Conservation (phyloP, 2,797 vertebrate genomes). For the Rhinoraja longicauda region DNA sequence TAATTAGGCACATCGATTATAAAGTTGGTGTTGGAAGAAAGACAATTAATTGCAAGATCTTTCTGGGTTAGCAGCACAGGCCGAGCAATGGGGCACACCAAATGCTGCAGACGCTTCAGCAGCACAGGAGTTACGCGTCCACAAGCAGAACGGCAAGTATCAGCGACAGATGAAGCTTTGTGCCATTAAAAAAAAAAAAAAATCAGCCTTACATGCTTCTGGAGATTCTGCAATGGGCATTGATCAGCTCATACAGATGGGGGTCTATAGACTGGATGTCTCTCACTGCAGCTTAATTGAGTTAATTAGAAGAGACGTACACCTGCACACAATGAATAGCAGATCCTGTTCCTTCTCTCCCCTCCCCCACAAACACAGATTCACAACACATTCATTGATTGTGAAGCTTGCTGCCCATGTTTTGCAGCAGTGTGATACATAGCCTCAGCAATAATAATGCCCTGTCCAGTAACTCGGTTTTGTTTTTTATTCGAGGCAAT, state of each 20-base stretch:
- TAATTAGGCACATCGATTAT: neutral
- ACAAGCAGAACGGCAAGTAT: neutral
- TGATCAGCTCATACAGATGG: neutral
- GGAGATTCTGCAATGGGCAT: neutral
- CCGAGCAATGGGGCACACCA: neutral
- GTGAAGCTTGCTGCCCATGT: too few relatives aligned
- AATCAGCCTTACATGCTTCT: neutral
- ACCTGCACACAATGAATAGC: constrained; percentile 23
- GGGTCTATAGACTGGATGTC: constrained; percentile 4
- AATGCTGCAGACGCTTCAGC: neutral
- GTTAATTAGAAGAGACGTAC: neutral
- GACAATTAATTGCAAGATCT: neutral
- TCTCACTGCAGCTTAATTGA: constrained; percentile 14
- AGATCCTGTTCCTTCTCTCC: neutral
- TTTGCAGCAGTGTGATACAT: neutral
- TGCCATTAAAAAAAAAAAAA: too few relatives aligned
- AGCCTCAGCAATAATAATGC: neutral
- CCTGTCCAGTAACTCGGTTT: too few relatives aligned
- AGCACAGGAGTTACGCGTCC: neutral
- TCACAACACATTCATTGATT: neutral
- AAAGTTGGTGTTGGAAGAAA: neutral
- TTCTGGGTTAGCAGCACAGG: neutral
- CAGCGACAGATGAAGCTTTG: neutral
- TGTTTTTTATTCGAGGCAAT: neutral
- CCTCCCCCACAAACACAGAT: constrained; percentile 1